Evolutionary conservation across 2,888 invertebrate species (phyloP).

Genomic region (Didymodactylos carnosus): DNA sequence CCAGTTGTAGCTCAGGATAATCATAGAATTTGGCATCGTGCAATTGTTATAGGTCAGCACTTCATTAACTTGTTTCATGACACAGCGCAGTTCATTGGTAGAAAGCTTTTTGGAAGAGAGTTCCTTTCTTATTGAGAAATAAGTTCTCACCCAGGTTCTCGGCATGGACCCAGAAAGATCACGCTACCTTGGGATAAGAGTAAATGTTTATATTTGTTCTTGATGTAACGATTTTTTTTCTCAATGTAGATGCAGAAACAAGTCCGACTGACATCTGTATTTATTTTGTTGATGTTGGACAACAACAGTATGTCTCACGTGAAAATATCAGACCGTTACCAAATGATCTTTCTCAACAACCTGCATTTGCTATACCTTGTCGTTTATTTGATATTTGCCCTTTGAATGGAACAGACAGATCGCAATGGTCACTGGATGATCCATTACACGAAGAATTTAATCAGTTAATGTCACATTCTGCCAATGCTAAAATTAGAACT

Average conservation of each 20-base stretch:
- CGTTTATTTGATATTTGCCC: background rate
- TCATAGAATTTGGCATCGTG: background rate
- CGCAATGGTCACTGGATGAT: background rate
- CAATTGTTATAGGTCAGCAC: background rate
- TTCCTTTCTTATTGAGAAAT: no score
- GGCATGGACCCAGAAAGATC: no score
- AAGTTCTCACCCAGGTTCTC: no score
- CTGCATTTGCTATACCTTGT: background rate
- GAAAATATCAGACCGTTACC: background rate
- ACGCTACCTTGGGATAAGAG: no score
- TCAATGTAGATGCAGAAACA: background rate
- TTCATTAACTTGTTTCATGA: no score
- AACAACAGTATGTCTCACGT: background rate
- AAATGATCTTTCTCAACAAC: background rate
- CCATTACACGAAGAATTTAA: background rate
- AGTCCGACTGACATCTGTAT: background rate
- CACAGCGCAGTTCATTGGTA: no score
- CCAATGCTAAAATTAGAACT: background rate
- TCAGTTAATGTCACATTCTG: background rate
- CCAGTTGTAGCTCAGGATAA: background rate
- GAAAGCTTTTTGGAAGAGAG: no score
- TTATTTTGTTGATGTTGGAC: background rate
- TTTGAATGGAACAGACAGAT: background rate
- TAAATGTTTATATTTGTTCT: background rate
- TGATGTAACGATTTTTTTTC: background rate